These are phyloP conservation scores for Nemopilema nomurai DNA, from an alignment of 30 jellyfish, hydroid and myxozoan genomes.

Conservation along the genomic window DNA sequence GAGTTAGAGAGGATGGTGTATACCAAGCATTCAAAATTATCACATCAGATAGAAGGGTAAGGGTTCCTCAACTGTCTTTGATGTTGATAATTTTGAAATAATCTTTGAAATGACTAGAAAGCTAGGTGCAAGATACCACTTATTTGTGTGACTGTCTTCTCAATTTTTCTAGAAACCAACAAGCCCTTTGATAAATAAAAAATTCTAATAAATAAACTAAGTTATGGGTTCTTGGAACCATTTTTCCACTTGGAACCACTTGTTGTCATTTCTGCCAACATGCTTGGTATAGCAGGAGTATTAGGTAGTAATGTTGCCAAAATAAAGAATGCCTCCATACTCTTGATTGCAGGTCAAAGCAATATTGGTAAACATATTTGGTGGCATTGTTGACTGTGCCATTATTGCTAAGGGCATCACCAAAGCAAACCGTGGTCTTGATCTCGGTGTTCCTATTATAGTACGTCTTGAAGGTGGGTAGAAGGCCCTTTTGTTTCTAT, in stretches of 20 bases:
- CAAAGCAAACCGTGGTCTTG: conserved; percentile 90
- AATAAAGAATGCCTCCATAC: neutral
- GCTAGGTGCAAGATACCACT: too few species aligned
- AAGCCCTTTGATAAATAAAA: too few species aligned
- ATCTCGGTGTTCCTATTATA: conserved; percentile 84
- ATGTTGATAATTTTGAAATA: too few species aligned
- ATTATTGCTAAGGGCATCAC: conserved; percentile 98
- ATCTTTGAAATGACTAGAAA: too few species aligned
- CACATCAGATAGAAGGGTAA: conserved; percentile 85
- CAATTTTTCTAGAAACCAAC: too few species aligned
- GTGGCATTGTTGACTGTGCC: conserved; percentile 99
- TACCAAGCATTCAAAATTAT: conserved; percentile 90
- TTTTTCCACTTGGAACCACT: too few species aligned
- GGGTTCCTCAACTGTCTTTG: neutral
- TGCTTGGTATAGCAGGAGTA: too few species aligned
- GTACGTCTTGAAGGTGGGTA: conserved; percentile 96
- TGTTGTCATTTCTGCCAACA: too few species aligned
- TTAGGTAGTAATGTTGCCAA: neutral
- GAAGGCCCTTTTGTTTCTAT: neutral
- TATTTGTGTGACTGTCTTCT: too few species aligned
- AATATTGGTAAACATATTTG: conserved; percentile 96
- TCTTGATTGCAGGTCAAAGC: conserved; percentile 75
- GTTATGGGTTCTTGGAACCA: too few species aligned
- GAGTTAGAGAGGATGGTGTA: conserved; percentile 96
- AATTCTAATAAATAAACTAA: too few species aligned